A percentile compares a stretch with the other conserved stretches of the same genome.
phyloP scores from a whole-genome alignment of 2,888 invertebrate genomes.

The Pecten maximus region DNA sequence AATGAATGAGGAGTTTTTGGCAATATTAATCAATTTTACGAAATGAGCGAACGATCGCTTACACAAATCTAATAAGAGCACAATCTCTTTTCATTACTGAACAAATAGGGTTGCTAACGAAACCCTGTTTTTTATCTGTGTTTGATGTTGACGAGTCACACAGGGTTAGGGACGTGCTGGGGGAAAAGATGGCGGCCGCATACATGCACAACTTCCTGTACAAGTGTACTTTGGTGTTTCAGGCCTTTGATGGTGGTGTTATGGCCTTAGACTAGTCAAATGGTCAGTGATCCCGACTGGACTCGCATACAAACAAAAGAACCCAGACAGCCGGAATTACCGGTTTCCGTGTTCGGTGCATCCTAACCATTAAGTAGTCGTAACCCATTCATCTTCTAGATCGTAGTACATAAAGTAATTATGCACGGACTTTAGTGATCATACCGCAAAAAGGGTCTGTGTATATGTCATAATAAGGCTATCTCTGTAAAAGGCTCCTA shows the following conservation, averaged over 20 bases:
- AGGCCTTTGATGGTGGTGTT: neutral
- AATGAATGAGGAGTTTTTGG: constrained; percentile 7
- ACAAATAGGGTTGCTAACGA: constrained; percentile 7
- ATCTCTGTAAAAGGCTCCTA: neutral
- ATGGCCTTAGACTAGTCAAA: neutral
- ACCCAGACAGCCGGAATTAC: neutral
- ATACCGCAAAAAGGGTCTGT: neutral
- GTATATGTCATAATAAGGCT: neutral
- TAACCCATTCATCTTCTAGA: neutral
- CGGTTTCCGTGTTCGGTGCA: neutral
- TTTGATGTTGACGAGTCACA: neutral
- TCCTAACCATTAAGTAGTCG: neutral
- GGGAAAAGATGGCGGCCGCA: neutral
- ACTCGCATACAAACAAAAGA: constrained; percentile 19
- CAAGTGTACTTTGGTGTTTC: neutral
- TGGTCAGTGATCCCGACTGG: constrained; percentile 1
- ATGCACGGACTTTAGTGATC: neutral
- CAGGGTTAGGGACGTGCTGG: neutral
- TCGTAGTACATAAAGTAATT: neutral
- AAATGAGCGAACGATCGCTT: constrained; percentile 33
- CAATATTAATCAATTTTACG: constrained; percentile 28
- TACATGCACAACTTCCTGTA: neutral
- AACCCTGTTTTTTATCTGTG: neutral
- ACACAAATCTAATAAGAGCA: neutral
- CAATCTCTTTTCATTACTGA: constrained; percentile 11